Evolutionary conservation across 1,140 invertebrate genomes (phyloP), one percentile per base, ranked within the genome.

Genomic region (Holotrichia oblita): DNA sequence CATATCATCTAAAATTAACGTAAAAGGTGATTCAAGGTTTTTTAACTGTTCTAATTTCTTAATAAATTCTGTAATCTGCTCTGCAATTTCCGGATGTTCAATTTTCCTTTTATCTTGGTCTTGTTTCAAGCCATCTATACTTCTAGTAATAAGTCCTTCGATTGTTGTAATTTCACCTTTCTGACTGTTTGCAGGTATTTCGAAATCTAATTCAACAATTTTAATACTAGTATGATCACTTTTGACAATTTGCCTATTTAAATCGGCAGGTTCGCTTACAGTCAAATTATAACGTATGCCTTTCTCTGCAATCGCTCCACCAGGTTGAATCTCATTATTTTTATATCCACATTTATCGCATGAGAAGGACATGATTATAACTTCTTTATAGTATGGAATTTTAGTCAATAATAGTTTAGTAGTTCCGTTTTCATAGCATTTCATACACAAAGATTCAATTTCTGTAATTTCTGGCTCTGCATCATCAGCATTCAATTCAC

Each of bases 301-400:
- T 82, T 92, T 91, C 22, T 95, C 94, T 79, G 95, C 93, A 40
- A 96, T 93, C 77, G 91, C 91, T 8, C 94, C 94, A 0, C 94
- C 97, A 7, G 94, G 93, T 87, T 99, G 95, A 55, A 99, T 92
- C 87, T 99, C 97, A 87, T 97, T 98, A 87, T 99, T 99, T 81
- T 91, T 88, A 87, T 90, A 94, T 0, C 94, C 93, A 88, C 98
- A 99, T 78, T 96, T 89, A 4, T 95, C 92, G 87, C 98, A 99
- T 0, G 90, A 89, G 87, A 99, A 99, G 0, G 98, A 99, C 90
- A 97, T 97, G 0, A 99, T 84, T n/a, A 99, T 93, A 0, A 99
- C 93, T 87, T 99, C 97, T 85, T 96, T 97, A 86, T 97, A 99
- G 88, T 97, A 95, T 0, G 98, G 98, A 81, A 99, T 99, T 85